Conservation (phyloP, 1,140 invertebrate species). For the Calephelis virginiensis region DNA sequence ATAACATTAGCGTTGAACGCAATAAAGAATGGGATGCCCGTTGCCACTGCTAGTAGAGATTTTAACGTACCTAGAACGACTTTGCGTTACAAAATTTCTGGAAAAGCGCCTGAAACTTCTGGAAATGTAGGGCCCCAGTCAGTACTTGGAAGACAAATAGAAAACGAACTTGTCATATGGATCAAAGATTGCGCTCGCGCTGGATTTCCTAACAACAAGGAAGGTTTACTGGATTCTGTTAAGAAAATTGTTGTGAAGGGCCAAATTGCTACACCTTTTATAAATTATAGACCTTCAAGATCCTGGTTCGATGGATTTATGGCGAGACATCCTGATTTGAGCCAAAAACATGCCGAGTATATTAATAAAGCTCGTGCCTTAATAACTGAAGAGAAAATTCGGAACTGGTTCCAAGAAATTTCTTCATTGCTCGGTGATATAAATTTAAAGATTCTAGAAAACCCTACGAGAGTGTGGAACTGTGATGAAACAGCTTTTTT, state of each 20-base stretch:
- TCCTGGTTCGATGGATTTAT: constrained; percentile 27
- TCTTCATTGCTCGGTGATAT: constrained; percentile 22
- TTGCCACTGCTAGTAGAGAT: constrained; percentile 14
- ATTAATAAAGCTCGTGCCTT: constrained; percentile 29
- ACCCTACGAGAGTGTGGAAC: not conserved
- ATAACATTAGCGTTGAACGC: no score
- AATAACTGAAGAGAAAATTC: constrained; percentile 24
- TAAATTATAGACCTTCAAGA: constrained; percentile 25
- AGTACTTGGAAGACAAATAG: constrained; percentile 27
- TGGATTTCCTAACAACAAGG: constrained; percentile 3
- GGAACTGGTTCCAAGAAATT: constrained; percentile 23
- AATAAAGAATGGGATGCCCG: no score
- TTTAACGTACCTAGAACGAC: constrained; percentile 22
- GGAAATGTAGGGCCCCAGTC: constrained; percentile 27
- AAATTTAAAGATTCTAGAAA: no score
- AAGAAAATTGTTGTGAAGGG: constrained; percentile 22
- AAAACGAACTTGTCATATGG: constrained; percentile 24
- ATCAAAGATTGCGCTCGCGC: constrained; percentile 15
- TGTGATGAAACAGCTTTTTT: constrained; percentile 5
- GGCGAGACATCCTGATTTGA: constrained; percentile 22
- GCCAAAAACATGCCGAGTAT: constrained; percentile 26
- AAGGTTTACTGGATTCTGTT: constrained; percentile 16
- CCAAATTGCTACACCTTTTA: constrained; percentile 25
- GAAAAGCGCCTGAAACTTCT: constrained; percentile 28
- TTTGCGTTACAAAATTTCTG: constrained; percentile 28